phyloP scores from a whole-genome alignment of 2,888 invertebrate genomes.

The Synanthedon formicaeformis region DNA sequence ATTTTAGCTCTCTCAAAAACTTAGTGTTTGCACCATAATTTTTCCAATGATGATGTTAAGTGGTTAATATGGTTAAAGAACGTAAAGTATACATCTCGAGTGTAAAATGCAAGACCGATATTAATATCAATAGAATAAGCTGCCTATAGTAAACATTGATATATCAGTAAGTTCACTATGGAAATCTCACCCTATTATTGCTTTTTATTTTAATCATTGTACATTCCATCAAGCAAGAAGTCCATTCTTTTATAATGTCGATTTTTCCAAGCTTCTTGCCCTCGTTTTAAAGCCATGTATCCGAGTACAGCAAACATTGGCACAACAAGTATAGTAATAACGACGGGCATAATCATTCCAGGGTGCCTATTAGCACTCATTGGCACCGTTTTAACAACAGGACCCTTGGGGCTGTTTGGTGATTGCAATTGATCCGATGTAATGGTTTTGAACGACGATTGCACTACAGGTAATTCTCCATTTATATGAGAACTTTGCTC shows the following conservation, averaged over 20 bases:
- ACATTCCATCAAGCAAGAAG: constrained; percentile 90
- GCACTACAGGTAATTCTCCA: constrained; percentile 6
- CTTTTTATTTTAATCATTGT: constrained; percentile 75
- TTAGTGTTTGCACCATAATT: too few species aligned
- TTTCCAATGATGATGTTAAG: too few species aligned
- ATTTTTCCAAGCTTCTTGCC: constrained; percentile 88
- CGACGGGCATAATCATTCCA: constrained; percentile 80
- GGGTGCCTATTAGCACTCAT: constrained; percentile 48
- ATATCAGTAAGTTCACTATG: too few species aligned
- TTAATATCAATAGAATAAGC: too few species aligned
- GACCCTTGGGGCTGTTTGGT: constrained; percentile 11
- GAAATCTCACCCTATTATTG: neutral
- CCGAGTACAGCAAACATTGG: constrained; percentile 79
- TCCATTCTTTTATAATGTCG: constrained; percentile 90
- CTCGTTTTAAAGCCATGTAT: constrained; percentile 75
- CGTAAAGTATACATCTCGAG: too few species aligned
- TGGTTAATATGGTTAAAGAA: too few species aligned
- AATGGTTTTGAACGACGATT: constrained; percentile 21
- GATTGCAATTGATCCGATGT: constrained; percentile 23
- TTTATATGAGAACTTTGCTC: constrained; percentile 9
- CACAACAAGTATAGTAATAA: constrained; percentile 79
- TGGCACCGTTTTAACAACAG: constrained; percentile 14
- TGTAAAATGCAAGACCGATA: too few species aligned
- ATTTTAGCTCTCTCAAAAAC: too few species aligned
- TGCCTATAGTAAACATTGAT: too few species aligned